A percentile compares a stretch with the other conserved stretches of the same genome.
These are phyloP conservation scores for Dendroctonus valens DNA, from an alignment of 1,140 invertebrate genomes.

Conservation along the genomic window DNA sequence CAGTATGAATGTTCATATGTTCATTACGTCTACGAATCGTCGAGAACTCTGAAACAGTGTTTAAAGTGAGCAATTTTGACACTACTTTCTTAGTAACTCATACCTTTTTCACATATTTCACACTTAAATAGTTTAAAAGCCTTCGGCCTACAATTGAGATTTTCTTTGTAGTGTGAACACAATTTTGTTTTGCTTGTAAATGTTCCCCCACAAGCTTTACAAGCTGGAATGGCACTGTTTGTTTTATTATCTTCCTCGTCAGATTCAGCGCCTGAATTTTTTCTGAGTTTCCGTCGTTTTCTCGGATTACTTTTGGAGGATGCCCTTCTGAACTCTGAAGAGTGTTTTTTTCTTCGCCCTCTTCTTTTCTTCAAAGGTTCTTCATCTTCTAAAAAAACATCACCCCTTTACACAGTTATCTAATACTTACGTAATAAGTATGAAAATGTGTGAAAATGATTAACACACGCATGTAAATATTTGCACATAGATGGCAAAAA, in stretches of 20 bases:
- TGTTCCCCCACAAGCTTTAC: slow-evolving; percentile 29
- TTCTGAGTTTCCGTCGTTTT: slow-evolving; percentile 22
- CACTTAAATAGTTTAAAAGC: slow-evolving; percentile 33
- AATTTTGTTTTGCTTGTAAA: slow-evolving; percentile 33
- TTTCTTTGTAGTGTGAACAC: slow-evolving; percentile 30
- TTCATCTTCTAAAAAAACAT: slow-evolving; percentile 3
- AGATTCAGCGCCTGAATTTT: neutral
- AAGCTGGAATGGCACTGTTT: slow-evolving; percentile 28
- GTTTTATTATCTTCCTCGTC: slow-evolving; percentile 26
- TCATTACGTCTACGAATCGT: slow-evolving; percentile 28
- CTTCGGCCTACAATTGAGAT: slow-evolving; percentile 30
- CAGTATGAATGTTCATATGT: slow-evolving; percentile 51
- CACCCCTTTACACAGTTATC: too few relatives aligned
- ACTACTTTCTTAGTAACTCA: neutral
- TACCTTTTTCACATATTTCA: slow-evolving; percentile 36
- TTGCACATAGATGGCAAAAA: neutral
- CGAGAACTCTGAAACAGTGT: slow-evolving; percentile 26
- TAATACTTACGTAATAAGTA: neutral
- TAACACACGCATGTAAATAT: neutral
- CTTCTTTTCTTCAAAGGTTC: slow-evolving; percentile 21
- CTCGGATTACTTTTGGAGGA: slow-evolving; percentile 5
- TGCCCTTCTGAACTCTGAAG: slow-evolving; percentile 5
- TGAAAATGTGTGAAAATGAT: neutral
- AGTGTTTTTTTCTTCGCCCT: slow-evolving; percentile 12
- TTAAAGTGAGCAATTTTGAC: neutral